Conservation (phyloP, 2,113 vertebrate species). For the Noturus placidus region DNA sequence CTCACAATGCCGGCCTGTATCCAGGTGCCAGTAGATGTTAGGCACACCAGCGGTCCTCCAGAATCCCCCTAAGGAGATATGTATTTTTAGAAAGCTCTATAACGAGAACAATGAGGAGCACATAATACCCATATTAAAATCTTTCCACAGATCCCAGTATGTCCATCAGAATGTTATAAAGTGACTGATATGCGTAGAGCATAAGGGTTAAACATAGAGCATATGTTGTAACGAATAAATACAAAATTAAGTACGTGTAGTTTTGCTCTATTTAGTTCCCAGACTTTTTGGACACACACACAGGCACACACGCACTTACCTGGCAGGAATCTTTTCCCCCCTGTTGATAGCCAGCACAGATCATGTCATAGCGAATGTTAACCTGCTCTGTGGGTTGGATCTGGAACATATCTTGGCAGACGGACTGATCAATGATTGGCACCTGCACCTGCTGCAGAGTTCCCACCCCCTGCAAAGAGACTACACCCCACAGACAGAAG, state of each 20-base stretch:
- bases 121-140: neutral
- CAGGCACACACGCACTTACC: conserved; percentile 59
- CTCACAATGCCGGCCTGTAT: conserved; percentile 79
- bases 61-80: conserved; percentile 70
- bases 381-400: conserved; percentile 46
- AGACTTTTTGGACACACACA: neutral
- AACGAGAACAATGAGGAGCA: neutral
- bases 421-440: conserved; percentile 68
- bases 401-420: conserved; percentile 71
- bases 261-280: neutral
- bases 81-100: neutral
- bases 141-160: neutral
- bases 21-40: conserved; percentile 68
- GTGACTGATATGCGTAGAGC: neutral
- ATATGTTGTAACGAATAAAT: neutral
- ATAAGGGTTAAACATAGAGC: neutral
- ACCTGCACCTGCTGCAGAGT: conserved; percentile 72
- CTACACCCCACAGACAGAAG: conserved; percentile 48
- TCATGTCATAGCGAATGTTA: conserved; percentile 71
- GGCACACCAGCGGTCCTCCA: conserved; percentile 75
- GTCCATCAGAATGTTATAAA: neutral
- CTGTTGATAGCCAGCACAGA: conserved; percentile 72
- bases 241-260: neutral
- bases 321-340: conserved; percentile 77
- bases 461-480: conserved; percentile 60